These are phyloP conservation scores for Desoria tigrina DNA, from an alignment of 2,888 invertebrate species.

Conservation along the genomic window DNA sequence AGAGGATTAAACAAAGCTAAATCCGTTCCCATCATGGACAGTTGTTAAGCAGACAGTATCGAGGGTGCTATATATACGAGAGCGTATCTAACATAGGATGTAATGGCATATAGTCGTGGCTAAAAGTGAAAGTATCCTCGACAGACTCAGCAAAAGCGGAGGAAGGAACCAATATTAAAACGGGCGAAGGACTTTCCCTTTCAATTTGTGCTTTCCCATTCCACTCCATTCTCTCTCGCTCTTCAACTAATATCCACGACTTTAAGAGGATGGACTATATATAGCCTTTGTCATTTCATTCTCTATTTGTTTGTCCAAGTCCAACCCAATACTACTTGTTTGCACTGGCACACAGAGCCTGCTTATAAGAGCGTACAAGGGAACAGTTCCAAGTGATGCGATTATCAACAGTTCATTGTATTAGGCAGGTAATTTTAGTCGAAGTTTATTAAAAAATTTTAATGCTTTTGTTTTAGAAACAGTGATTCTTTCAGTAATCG, in stretches of 20 bases:
- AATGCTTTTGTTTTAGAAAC: too few species aligned
- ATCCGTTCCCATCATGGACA: conserved; percentile 6
- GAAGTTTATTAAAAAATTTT: too few species aligned
- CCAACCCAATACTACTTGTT: conserved; percentile 1
- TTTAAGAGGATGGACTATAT: neutral
- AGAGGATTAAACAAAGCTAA: conserved; percentile 32
- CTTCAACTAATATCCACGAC: neutral
- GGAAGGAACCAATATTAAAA: too few species aligned
- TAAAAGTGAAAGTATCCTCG: too few species aligned
- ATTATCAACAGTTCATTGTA: too few species aligned
- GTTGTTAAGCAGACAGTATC: neutral
- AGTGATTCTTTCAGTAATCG: too few species aligned
- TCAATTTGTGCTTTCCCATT: neutral
- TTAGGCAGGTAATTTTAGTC: too few species aligned
- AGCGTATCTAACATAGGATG: neutral
- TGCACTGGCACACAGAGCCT: neutral
- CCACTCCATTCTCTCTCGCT: neutral
- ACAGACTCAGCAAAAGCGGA: too few species aligned
- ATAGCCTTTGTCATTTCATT: conserved; percentile 4
- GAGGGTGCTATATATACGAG: too few species aligned
- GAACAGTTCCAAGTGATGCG: too few species aligned
- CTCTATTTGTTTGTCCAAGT: neutral
- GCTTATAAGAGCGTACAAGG: too few species aligned
- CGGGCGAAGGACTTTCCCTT: neutral
- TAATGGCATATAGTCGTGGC: neutral